Conservation (phyloP, 1,140 invertebrate species). For the Rhopalosiphum padi region DNA sequence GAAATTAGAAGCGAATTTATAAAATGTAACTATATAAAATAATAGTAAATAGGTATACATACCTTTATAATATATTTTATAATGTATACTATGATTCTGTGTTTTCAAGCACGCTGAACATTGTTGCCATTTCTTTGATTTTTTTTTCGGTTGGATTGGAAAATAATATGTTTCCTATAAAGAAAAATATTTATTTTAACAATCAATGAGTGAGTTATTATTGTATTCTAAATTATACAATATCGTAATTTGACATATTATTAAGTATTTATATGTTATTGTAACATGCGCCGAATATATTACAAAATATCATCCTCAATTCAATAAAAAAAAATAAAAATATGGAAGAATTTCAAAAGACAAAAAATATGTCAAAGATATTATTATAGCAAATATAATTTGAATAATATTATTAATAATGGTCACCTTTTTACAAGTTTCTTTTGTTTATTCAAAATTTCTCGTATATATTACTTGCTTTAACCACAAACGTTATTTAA, state of each 20-base stretch:
- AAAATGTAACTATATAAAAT: too few species aligned
- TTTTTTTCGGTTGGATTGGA: neutral
- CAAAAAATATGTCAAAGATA: neutral
- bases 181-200: neutral
- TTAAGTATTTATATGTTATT: neutral
- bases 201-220: neutral
- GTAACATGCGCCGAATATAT: neutral
- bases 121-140: neutral
- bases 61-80: neutral
- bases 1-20: too few species aligned
- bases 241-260: neutral
- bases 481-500: constrained; percentile 44
- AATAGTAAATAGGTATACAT: neutral
- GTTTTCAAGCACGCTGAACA: neutral
- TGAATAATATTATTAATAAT: neutral
- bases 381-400: neutral
- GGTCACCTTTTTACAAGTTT: constrained; percentile 28
- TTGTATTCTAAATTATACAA: neutral
- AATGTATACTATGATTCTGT: neutral
- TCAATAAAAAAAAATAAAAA: neutral
- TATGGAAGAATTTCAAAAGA: neutral
- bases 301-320: neutral
- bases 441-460: neutral
- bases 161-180: neutral
- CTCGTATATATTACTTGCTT: constrained; percentile 3